These are phyloP conservation scores for Drosophila punjabiensis DNA, from an alignment of 1,140 invertebrate species.

Conservation along the genomic window DNA sequence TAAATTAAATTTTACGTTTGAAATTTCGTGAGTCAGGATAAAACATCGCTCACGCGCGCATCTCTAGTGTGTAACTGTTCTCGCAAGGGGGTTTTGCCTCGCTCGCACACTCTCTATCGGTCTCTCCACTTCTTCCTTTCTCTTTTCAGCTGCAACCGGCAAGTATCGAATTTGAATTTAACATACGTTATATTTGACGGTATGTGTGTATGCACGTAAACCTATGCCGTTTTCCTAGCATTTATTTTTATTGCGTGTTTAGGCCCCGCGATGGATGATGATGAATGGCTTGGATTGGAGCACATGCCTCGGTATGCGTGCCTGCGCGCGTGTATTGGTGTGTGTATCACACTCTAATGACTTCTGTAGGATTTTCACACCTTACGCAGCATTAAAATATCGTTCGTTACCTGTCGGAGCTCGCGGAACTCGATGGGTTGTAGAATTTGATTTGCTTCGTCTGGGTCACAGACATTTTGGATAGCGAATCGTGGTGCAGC, in stretches of 20 bases:
- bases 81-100: constrained; percentile 33
- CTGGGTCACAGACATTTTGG: constrained; percentile 73
- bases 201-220: constrained; percentile 23
- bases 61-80: constrained; percentile 41
- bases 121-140: constrained; percentile 26
- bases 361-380: constrained; percentile 56
- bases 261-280: constrained; percentile 26
- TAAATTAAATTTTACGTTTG: no score
- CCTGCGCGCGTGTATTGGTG: constrained; percentile 14
- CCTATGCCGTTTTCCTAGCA: constrained; percentile 38
- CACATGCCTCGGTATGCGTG: constrained; percentile 35
- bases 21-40: no score
- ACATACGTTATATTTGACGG: constrained; percentile 39
- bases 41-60: constrained; percentile 5
- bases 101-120: constrained; percentile 46
- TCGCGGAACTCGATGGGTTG: constrained; percentile 93
- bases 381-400: constrained; percentile 44
- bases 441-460: constrained; percentile 84
- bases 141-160: constrained; percentile 53
- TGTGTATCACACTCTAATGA: constrained; percentile 54
- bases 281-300: constrained; percentile 51
- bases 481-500: constrained; percentile 34
- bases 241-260: constrained; percentile 56
- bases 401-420: constrained; percentile 91
- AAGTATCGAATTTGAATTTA: constrained; percentile 63